These are phyloP conservation scores for Theocolax elegans DNA, from an alignment of 1,140 invertebrate species.

Conservation along the genomic window DNA sequence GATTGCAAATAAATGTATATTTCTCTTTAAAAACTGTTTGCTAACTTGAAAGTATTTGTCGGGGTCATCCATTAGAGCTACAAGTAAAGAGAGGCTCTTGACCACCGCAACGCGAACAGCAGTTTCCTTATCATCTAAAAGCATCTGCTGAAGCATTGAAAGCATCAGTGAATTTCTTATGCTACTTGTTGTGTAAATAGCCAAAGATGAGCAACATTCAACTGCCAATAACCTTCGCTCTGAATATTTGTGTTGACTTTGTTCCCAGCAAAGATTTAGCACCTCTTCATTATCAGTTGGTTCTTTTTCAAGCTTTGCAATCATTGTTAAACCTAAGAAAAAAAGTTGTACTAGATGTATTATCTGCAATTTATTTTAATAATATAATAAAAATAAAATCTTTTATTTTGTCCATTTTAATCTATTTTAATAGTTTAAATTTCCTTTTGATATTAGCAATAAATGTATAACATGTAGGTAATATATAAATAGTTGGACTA, in stretches of 20 bases:
- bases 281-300: slow-evolving; percentile 75
- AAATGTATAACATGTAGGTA: no score
- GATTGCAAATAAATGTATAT: slow-evolving; percentile 10
- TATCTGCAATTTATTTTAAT: no score
- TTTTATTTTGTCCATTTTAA: slow-evolving; percentile 36
- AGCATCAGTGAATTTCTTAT: slow-evolving; percentile 78
- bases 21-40: neutral
- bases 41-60: slow-evolving; percentile 77
- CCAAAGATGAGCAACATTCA: slow-evolving; percentile 78
- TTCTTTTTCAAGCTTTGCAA: slow-evolving; percentile 71
- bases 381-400: no score
- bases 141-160: slow-evolving; percentile 81
- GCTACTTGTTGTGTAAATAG: slow-evolving; percentile 76
- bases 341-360: no score
- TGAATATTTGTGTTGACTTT: slow-evolving; percentile 78
- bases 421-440: neutral
- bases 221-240: slow-evolving; percentile 79
- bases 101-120: slow-evolving; percentile 73
- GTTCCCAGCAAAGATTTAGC: slow-evolving; percentile 83
- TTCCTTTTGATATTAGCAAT: no score
- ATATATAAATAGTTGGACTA: no score
- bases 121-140: slow-evolving; percentile 78
- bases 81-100: slow-evolving; percentile 73
- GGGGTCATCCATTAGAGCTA: slow-evolving; percentile 74
- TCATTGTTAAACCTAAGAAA: slow-evolving; percentile 71